Base-by-base conservation (phyloP, 2,888 invertebrate species). In the Eurois occulta region DNA sequence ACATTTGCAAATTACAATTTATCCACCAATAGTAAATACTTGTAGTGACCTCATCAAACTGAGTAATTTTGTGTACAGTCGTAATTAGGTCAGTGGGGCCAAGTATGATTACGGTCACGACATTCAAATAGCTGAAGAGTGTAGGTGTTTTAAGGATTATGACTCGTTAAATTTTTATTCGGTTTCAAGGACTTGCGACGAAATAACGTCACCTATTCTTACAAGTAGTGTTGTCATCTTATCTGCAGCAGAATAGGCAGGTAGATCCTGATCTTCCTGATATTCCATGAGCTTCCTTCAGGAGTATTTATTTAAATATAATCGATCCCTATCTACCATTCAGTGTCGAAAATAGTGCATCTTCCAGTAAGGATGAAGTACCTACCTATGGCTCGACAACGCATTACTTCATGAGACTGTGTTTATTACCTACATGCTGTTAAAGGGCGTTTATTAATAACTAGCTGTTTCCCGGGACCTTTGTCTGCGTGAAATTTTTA, bases 1-100 rank as follows among this genome's bases (percentile, higher is more conserved):
- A 43, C n/a, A 55, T 38, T 48, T n/a, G 41, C 28, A 41, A 43
- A 73, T 69, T 35, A 73, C 41, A 43, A 43, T 43, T 13, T 10
- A 74, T 52, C 24, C 11, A 58, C 43, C n/a, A 32, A 24, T 38
- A 3, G 28, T 18, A 13, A 46, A 65, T 71, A 58, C 4, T 35
- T 16, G 11, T 28, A 64, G 35, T 35, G 52, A 66, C 58, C 52
- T 66, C 35, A 62, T 35, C 28, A 18, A 72, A 55, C 52, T 46
- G 60, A 79, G 52, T 60, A 72, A 79, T 67, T 67, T 72, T 28
- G 52, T 62, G 52, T 80, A 41, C 41, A 46, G 52, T 43, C 43
- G 35, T 79, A 79, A 67, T 80, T 80, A 67, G 73, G 79, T 79
- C 73, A 80, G n/a, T 52, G 60, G 62, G 79, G 80, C n/a, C 80